Evolutionary conservation across 1,140 invertebrate genomes (phyloP).

Genomic region (Drosophila melanogaster): Release_6_plus_ISO1_MT NT_037436.4:21998001-21998500

Average conservation of each 20-base stretch:
- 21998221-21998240: conserved; percentile 50
- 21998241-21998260: conserved; percentile 17
- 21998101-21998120: conserved; percentile 71
- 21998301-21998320: conserved; percentile 1
- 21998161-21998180: conserved; percentile 13
- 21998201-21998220: conserved; percentile 81
- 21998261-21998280: conserved; percentile 24
- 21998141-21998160: conserved; percentile 7
- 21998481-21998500: conserved; percentile 63
- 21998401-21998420: conserved; percentile 18
- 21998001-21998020: conserved; percentile 58
- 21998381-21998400: not conserved
- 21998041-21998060: conserved; percentile 13
- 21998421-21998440: conserved; percentile 17
- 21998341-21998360: not conserved
- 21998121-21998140: conserved; percentile 66
- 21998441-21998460: conserved; percentile 42
- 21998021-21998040: conserved; percentile 47
- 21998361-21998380: too few species aligned
- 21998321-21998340: not conserved
- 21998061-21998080: conserved; percentile 68
- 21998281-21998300: conserved; percentile 3
- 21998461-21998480: conserved; percentile 76
- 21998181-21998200: conserved; percentile 67
- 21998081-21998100: conserved; percentile 79